Conservation (phyloP, 2,888 invertebrate species). For the Diabrotica balteata region DNA sequence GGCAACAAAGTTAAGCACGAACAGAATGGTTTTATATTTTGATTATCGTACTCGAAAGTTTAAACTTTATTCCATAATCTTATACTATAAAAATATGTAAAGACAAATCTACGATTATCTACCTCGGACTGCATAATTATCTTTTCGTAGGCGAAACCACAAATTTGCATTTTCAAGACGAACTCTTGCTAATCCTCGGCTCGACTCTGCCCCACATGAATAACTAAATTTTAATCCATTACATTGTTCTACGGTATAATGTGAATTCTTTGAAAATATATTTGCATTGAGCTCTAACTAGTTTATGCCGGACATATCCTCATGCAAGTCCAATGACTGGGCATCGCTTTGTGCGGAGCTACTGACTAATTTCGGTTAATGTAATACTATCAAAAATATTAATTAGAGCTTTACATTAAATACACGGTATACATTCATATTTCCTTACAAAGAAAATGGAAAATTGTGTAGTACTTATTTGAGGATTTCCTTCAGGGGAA, state of each 20-base stretch:
- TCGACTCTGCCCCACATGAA: slow-evolving; percentile 47
- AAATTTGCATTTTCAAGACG: slow-evolving; percentile 58
- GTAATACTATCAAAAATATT: too few relatives aligned
- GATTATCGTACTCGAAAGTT: too few relatives aligned
- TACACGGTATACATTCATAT: too few relatives aligned
- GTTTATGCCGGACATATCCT: slow-evolving; percentile 11
- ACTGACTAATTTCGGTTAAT: too few relatives aligned
- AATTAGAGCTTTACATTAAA: too few relatives aligned
- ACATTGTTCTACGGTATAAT: slow-evolving; percentile 23
- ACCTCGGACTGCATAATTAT: slow-evolving; percentile 55
- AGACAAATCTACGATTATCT: slow-evolving; percentile 44
- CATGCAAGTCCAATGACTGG: neutral
- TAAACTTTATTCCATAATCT: slow-evolving; percentile 43
- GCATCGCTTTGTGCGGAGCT: too few relatives aligned
- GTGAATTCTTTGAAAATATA: slow-evolving; percentile 24
- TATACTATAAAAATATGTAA: slow-evolving; percentile 60
- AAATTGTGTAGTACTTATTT: too few relatives aligned
- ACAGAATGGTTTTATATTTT: too few relatives aligned
- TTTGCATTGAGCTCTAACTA: slow-evolving; percentile 14
- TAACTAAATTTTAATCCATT: slow-evolving; percentile 39
- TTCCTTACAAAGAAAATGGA: too few relatives aligned
- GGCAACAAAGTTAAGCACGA: too few relatives aligned
- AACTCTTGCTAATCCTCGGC: slow-evolving; percentile 45
- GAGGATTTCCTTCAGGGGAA: too few relatives aligned
- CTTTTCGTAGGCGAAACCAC: slow-evolving; percentile 53